These are phyloP conservation scores for Dasyurus viverrinus DNA, from an alignment of 2,113 vertebrate species.

Conservation along the genomic window DNA sequence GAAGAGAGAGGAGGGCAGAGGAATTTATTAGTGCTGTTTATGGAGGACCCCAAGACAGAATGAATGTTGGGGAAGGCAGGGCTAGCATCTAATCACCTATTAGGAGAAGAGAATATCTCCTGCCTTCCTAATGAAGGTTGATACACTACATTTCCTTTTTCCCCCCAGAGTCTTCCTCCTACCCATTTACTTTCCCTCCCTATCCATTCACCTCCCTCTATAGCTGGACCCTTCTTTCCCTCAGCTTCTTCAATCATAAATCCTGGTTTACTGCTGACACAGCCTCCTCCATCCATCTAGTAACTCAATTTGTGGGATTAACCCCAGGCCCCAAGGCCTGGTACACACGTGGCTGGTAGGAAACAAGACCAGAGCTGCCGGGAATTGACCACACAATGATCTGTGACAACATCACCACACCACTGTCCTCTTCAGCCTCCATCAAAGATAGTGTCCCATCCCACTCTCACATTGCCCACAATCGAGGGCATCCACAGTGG, in stretches of 20 bases:
- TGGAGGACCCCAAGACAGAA: background rate
- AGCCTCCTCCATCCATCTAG: background rate
- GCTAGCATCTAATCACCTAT: background rate
- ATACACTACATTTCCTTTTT: background rate
- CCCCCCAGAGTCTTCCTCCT: background rate
- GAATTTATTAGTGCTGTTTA: background rate
- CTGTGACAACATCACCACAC: background rate
- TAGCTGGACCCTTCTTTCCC: background rate
- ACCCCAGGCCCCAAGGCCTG: background rate
- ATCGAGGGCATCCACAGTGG: background rate
- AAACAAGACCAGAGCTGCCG: background rate
- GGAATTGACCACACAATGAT: background rate
- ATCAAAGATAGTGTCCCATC: background rate
- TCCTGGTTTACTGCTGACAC: background rate
- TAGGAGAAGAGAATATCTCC: background rate
- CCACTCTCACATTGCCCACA: background rate
- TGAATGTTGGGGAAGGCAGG: background rate
- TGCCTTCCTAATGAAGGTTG: background rate
- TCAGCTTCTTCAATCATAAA: background rate
- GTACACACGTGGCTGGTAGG: background rate
- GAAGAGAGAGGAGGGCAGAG: background rate
- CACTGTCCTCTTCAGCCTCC: background rate
- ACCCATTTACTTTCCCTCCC: background rate
- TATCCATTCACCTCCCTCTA: background rate
- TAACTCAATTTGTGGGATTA: constrained; percentile 5